A percentile compares a stretch with the other conserved stretches of the same genome.
phyloP scores from a whole-genome alignment of 2,797 vertebrate species.

The Hydrophis major region DNA sequence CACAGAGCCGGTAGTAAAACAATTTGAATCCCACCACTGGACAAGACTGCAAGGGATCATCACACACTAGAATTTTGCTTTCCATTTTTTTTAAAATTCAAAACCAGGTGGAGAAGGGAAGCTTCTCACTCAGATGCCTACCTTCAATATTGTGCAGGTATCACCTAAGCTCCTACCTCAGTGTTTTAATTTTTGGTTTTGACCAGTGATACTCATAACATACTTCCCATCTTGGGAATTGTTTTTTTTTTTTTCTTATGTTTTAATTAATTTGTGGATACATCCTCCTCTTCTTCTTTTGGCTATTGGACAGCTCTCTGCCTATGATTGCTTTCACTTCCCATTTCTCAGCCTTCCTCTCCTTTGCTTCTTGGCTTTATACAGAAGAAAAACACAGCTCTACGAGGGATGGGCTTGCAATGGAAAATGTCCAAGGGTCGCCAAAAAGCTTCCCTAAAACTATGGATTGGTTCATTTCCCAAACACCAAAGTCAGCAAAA shows the following conservation, averaged over 20 bases:
- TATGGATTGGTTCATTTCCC: conserved; percentile 2
- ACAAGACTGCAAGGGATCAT: neutral
- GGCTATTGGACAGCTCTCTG: neutral
- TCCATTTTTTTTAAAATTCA: neutral
- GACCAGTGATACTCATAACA: neutral
- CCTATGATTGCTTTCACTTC: neutral
- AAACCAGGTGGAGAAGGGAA: neutral
- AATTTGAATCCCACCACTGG: neutral
- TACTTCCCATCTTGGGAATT: neutral
- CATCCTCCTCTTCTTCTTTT: neutral
- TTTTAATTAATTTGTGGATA: neutral
- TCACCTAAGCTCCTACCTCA: neutral
- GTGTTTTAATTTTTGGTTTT: neutral
- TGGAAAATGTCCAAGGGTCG: conserved; percentile 1
- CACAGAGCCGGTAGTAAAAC: too few relatives aligned
- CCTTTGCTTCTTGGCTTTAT: neutral
- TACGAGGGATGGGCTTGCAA: conserved; percentile 3
- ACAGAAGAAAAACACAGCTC: neutral
- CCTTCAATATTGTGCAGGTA: neutral
- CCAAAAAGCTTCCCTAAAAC: neutral
- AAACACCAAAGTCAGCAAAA: neutral
- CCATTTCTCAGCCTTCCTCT: neutral
- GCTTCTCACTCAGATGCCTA: neutral
- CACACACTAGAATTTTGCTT: neutral
- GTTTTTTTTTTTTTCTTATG: neutral